Evolutionary conservation across 2,113 vertebrate species (phyloP).

Genomic region (Pygoscelis antarcticus): DNA sequence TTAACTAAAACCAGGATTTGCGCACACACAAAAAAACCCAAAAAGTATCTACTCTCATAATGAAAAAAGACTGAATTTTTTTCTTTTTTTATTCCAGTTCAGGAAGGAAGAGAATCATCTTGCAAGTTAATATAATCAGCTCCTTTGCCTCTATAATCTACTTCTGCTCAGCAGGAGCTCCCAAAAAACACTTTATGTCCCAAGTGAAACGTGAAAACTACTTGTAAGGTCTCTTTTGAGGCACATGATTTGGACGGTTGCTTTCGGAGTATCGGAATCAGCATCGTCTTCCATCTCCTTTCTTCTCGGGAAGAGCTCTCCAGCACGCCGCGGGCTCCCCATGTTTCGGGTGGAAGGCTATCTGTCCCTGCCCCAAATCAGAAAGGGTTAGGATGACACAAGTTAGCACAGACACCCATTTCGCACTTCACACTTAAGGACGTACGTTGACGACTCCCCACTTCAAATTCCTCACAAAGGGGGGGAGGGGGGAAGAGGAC

Average conservation of each 20-base stretch:
- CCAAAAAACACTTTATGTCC: constrained; percentile 42
- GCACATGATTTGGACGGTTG: constrained; percentile 45
- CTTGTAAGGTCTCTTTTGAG: constrained; percentile 68
- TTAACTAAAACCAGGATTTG: constrained; percentile 52
- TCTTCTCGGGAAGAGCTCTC: neutral
- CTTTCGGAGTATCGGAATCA: neutral
- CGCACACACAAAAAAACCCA: neutral
- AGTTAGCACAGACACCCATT: constrained; percentile 71
- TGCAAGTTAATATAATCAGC: constrained; percentile 63
- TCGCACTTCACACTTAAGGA: constrained; percentile 64
- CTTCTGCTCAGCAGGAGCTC: constrained; percentile 49
- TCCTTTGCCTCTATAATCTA: constrained; percentile 58
- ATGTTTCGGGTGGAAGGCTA: neutral
- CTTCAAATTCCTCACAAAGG: constrained; percentile 66
- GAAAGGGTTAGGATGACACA: constrained; percentile 66
- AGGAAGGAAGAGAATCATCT: constrained; percentile 62
- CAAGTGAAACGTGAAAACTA: constrained; percentile 57
- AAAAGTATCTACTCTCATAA: constrained; percentile 55
- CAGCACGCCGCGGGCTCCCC: accelerated
- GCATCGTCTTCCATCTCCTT: neutral
- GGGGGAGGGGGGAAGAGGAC: constrained; percentile 33
- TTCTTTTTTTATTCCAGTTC: constrained; percentile 67
- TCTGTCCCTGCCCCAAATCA: constrained; percentile 58
- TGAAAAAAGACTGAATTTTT: constrained; percentile 58
- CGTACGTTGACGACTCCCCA: constrained; percentile 34